Evolutionary conservation across 2,113 vertebrate species (phyloP).

Genomic region (Orcinus orca): DNA sequence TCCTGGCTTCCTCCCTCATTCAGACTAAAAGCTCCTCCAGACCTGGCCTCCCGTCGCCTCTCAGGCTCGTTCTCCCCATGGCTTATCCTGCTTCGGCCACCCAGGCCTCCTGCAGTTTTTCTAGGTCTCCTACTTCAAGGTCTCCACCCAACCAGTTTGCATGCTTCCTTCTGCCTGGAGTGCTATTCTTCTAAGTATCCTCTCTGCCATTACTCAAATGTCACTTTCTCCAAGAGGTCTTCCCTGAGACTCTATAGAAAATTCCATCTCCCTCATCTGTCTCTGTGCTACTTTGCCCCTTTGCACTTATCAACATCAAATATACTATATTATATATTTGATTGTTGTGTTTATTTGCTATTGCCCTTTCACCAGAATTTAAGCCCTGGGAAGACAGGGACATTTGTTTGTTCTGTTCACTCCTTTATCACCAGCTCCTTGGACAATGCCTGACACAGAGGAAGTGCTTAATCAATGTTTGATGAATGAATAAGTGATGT

Average conservation of each 20-base stretch:
- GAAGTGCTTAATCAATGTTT: background rate
- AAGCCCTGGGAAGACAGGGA: background rate
- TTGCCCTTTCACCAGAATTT: background rate
- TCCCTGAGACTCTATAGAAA: background rate
- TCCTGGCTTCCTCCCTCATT: background rate
- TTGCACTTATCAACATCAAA: background rate
- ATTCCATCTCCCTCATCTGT: background rate
- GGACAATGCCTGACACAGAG: background rate
- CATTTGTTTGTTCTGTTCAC: background rate
- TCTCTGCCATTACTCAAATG: background rate
- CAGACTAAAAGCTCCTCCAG: background rate
- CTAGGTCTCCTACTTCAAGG: background rate
- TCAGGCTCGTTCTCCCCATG: background rate
- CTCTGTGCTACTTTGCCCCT: background rate
- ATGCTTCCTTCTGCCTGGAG: background rate
- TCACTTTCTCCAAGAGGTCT: background rate
- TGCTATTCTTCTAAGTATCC: background rate
- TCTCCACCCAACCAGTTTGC: background rate
- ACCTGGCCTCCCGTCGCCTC: background rate
- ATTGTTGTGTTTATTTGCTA: background rate
- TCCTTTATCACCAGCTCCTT: background rate
- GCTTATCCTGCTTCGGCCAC: accelerated
- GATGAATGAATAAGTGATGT: background rate
- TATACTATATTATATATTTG: background rate
- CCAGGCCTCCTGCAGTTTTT: background rate